A percentile compares a stretch with the other conserved stretches of the same genome.
These are phyloP conservation scores for Cecropterus lyciades DNA, from an alignment of 1,140 invertebrate species.

Conservation along the genomic window DNA sequence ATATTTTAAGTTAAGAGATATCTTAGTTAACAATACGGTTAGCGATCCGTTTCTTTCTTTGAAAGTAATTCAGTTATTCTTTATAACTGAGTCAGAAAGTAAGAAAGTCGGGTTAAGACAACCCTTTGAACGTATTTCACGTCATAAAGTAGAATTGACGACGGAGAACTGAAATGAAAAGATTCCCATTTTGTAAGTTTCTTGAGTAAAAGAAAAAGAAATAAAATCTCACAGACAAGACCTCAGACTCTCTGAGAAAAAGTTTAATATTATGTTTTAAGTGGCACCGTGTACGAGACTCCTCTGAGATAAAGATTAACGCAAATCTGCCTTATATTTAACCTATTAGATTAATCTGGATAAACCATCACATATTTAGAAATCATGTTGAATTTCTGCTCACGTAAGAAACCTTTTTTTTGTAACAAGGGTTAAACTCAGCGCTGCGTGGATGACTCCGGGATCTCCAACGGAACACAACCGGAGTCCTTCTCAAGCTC, in stretches of 20 bases:
- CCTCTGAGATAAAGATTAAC: too few relatives aligned
- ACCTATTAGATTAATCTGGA: too few relatives aligned
- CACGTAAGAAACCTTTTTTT: too few relatives aligned
- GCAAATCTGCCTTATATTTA: too few relatives aligned
- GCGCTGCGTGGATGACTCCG: too few relatives aligned
- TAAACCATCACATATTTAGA: too few relatives aligned
- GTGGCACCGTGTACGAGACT: slow-evolving; percentile 1
- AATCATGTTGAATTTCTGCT: too few relatives aligned
- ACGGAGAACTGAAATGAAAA: slow-evolving; percentile 10
- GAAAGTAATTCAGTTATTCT: slow-evolving; percentile 3
- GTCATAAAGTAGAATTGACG: slow-evolving; percentile 8
- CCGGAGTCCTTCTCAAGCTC: too few relatives aligned
- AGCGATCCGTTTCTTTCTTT: neutral
- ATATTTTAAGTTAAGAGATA: slow-evolving; percentile 3
- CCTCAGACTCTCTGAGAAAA: neutral
- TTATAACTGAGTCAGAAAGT: slow-evolving; percentile 14
- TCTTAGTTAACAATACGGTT: slow-evolving; percentile 4
- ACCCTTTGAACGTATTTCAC: slow-evolving; percentile 13
- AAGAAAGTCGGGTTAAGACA: slow-evolving; percentile 14
- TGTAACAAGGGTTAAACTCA: too few relatives aligned
- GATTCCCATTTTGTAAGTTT: slow-evolving; percentile 20
- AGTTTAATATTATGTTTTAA: slow-evolving; percentile 9
- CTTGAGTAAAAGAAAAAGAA: neutral
- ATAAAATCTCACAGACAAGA: slow-evolving; percentile 1
- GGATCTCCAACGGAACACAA: too few relatives aligned